These are phyloP conservation scores for Arothron firmamentum DNA, from an alignment of 2,113 vertebrate genomes.

Conservation along the genomic window DNA sequence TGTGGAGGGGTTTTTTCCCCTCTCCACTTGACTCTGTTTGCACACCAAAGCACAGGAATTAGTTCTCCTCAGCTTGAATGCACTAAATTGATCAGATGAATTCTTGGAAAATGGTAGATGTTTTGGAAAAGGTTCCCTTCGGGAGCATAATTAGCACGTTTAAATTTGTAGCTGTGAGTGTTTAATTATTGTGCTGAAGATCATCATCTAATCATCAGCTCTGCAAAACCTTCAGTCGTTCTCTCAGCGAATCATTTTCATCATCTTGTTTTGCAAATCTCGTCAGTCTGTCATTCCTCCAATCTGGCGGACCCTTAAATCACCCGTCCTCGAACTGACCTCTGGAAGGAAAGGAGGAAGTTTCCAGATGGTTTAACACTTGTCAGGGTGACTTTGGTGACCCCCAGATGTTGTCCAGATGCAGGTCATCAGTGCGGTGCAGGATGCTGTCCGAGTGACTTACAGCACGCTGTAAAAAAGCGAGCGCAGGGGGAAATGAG, in stretches of 20 bases:
- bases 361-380: slow-evolving; percentile 72
- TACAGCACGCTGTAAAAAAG: slow-evolving; percentile 67
- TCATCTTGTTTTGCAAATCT: no score
- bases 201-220: no score
- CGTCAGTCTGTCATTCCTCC: slow-evolving; percentile 5
- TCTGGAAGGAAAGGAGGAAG: slow-evolving; percentile 53
- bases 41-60: slow-evolving; percentile 9
- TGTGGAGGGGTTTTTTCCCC: slow-evolving; percentile 41
- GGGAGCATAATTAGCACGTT: background rate
- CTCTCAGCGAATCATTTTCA: slow-evolving; percentile 7
- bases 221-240: slow-evolving; percentile 2
- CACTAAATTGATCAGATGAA: slow-evolving; percentile 2
- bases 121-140: slow-evolving; percentile 15
- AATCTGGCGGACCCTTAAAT: slow-evolving; percentile 3
- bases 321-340: slow-evolving; percentile 31
- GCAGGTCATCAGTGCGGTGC: slow-evolving; percentile 66
- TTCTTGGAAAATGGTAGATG: slow-evolving; percentile 13
- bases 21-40: slow-evolving; percentile 22
- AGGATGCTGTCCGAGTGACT: slow-evolving; percentile 66
- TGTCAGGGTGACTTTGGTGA: slow-evolving; percentile 61
- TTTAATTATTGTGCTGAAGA: no score
- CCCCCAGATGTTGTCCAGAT: slow-evolving; percentile 78
- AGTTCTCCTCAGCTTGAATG: slow-evolving; percentile 3
- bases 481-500: slow-evolving; percentile 29
- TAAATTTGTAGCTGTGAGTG: no score